Conservation (phyloP, 2,888 invertebrate genomes). For the Sarcophaga caerulescens region DNA sequence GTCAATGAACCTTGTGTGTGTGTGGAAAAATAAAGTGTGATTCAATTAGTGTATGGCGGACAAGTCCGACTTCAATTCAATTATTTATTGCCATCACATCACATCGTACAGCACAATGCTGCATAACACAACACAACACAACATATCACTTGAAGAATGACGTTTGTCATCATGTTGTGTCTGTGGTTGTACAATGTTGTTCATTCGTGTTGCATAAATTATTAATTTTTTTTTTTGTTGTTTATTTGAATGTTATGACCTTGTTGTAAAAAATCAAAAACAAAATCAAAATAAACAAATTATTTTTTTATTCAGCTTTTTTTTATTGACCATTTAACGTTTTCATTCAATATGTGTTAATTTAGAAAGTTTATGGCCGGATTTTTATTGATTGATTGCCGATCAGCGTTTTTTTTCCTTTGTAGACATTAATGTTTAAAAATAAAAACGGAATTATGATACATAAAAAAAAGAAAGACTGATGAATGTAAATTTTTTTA, state of each 20-base stretch:
- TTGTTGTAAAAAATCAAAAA: not conserved
- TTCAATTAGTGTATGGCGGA: not conserved
- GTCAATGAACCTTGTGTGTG: slow-evolving; percentile 39
- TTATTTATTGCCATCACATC: slow-evolving; percentile 18
- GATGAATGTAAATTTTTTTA: too few species aligned
- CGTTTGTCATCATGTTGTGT: not conserved
- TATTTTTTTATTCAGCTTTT: not conserved
- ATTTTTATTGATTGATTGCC: not conserved
- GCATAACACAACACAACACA: too few species aligned
- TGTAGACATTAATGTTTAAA: too few species aligned
- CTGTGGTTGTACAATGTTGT: not conserved
- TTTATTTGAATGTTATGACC: slow-evolving; percentile 18
- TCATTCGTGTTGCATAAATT: not conserved
- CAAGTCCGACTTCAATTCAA: not conserved
- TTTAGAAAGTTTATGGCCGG: not conserved
- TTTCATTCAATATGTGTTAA: not conserved
- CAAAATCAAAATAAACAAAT: not conserved
- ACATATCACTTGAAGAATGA: not conserved
- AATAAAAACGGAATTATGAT: too few species aligned
- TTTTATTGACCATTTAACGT: slow-evolving; percentile 11
- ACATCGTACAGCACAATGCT: too few species aligned
- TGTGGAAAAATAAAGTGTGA: not conserved
- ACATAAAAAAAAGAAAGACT: too few species aligned
- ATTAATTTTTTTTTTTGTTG: not conserved
- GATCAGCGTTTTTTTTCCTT: not conserved